phyloP scores from a whole-genome alignment of 2,113 vertebrate species.

The Dromas ardeola region DNA sequence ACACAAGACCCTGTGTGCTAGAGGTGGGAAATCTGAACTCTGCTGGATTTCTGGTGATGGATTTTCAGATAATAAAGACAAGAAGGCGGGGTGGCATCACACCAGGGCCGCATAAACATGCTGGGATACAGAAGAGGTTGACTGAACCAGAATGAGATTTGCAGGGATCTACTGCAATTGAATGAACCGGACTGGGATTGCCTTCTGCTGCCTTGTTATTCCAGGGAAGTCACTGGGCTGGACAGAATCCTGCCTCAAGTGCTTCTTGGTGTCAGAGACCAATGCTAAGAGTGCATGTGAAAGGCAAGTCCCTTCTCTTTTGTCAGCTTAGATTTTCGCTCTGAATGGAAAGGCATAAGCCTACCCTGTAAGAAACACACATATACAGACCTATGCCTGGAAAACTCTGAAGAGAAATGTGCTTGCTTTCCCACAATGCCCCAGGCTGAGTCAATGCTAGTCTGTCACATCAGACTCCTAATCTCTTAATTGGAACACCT shows the following conservation, averaged over 20 bases:
- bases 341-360: neutral
- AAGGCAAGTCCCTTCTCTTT: neutral
- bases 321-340: neutral
- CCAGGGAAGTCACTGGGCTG: neutral
- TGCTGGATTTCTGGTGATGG: neutral
- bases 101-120: neutral
- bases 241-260: neutral
- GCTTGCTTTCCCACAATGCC: neutral
- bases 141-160: neutral
- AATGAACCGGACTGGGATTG: neutral
- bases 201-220: neutral
- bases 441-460: neutral
- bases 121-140: neutral
- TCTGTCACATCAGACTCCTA: neutral
- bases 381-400: neutral
- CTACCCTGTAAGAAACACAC: neutral
- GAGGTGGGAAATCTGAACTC: neutral
- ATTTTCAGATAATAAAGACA: neutral
- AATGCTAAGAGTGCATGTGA: neutral
- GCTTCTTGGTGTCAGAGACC: fast-evolving
- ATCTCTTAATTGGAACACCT: neutral
- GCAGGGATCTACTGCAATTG: neutral
- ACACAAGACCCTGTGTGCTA: neutral
- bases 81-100: neutral
- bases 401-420: neutral